These are phyloP conservation scores for Ceratina calcarata DNA, from an alignment of 1,140 invertebrate genomes.

Conservation along the genomic window DNA sequence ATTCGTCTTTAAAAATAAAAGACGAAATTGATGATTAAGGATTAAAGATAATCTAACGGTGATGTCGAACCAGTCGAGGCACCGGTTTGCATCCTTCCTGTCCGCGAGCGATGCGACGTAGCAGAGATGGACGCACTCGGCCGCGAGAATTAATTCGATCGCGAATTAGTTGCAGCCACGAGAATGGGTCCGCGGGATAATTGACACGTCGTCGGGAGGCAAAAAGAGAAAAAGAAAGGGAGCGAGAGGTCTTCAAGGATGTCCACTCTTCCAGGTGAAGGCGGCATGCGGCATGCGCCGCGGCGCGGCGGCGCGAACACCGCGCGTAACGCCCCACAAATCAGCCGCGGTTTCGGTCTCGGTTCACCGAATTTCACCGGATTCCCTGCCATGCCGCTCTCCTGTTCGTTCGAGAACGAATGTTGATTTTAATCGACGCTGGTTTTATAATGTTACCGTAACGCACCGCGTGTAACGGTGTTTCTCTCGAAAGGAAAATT, in stretches of 20 bases:
- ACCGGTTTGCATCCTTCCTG: slow-evolving; percentile 1
- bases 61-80: not conserved
- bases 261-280: slow-evolving; percentile 65
- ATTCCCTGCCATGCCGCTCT: slow-evolving; percentile 29
- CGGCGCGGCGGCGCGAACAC: slow-evolving; percentile 54
- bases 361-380: slow-evolving; percentile 62
- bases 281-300: slow-evolving; percentile 25
- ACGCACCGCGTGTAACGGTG: not conserved
- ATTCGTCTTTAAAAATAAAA: not conserved
- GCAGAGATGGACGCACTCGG: not conserved
- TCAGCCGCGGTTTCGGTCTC: slow-evolving; percentile 57
- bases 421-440: slow-evolving; percentile 11
- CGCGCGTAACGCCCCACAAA: slow-evolving; percentile 56
- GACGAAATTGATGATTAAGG: slow-evolving; percentile 47
- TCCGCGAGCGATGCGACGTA: slow-evolving; percentile 1
- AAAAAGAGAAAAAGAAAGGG: slow-evolving; percentile 46
- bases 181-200: slow-evolving; percentile 48
- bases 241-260: slow-evolving; percentile 64
- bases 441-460: not conserved
- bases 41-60: slow-evolving; percentile 10
- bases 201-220: slow-evolving; percentile 38
- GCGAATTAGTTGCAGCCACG: slow-evolving; percentile 46
- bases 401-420: slow-evolving; percentile 26
- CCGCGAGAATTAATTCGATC: slow-evolving; percentile 48
- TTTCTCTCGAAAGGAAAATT: slow-evolving; percentile 14